Conservation (phyloP, 2,888 invertebrate species). For the Stegana nigrithorax region DNA sequence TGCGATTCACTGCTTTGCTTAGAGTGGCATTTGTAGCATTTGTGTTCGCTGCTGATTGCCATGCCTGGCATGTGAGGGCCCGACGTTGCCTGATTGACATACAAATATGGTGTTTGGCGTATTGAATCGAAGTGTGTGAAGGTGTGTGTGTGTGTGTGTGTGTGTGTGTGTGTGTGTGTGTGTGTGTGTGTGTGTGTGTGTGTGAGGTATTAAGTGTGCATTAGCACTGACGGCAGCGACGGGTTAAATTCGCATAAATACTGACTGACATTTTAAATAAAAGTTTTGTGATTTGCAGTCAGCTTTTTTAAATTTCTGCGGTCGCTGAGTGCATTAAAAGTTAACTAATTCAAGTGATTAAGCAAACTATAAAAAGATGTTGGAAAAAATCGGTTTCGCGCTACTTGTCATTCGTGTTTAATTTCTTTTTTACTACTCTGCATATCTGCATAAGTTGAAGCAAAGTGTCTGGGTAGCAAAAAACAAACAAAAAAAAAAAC, state of each 20-base stretch:
- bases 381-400: not conserved
- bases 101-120: conserved; percentile 51
- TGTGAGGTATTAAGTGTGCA: too few relatives aligned
- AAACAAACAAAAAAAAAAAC: not conserved
- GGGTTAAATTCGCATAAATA: not conserved
- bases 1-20: not conserved
- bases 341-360: not conserved
- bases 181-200: too few relatives aligned
- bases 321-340: not conserved
- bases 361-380: not conserved
- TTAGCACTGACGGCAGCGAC: too few relatives aligned
- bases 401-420: conserved; percentile 3
- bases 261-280: not conserved
- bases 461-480: too few relatives aligned
- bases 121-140: too few relatives aligned
- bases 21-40: not conserved
- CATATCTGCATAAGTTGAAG: not conserved
- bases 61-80: conserved; percentile 45
- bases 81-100: conserved; percentile 47
- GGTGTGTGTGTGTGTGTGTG: too few relatives aligned
- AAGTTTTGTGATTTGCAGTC: not conserved
- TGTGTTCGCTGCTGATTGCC: conserved; percentile 37
- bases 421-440: conserved; percentile 14
- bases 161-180: too few relatives aligned
- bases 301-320: too few relatives aligned